A percentile compares a stretch with the other conserved stretches of the same genome.
Evolutionary conservation across 2,888 invertebrate species (phyloP).

Genomic region (Sipunculus nudus): DNA sequence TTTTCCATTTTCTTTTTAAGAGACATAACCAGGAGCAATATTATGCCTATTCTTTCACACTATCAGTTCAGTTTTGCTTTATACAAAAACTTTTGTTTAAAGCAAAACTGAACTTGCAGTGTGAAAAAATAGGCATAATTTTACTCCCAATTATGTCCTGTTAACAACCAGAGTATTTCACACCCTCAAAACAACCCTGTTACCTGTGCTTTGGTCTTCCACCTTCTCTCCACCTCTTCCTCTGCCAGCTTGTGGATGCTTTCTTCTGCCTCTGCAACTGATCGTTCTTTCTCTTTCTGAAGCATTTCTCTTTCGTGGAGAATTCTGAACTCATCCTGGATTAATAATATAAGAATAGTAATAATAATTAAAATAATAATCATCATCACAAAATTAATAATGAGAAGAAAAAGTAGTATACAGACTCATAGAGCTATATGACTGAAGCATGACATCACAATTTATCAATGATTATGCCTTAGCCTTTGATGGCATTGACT

Average conservation of each 20-base stretch:
- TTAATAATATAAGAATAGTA: too few species aligned
- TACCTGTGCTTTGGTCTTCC: slow-evolving; percentile 21
- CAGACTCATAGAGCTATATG: too few species aligned
- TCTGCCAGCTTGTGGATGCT: slow-evolving; percentile 11
- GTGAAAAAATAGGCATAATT: too few species aligned
- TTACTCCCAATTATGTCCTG: too few species aligned
- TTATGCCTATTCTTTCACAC: neutral
- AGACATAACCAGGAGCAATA: neutral
- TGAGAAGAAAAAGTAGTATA: too few species aligned
- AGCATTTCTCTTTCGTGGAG: slow-evolving; percentile 18
- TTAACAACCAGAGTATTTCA: neutral
- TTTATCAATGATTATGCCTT: too few species aligned
- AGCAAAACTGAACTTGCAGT: too few species aligned
- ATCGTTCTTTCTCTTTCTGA: slow-evolving; percentile 19
- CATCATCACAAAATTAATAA: too few species aligned
- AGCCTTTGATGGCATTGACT: too few species aligned
- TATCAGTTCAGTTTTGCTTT: neutral
- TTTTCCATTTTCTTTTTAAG: neutral
- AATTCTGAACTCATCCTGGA: slow-evolving; percentile 26
- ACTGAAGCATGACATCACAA: too few species aligned
- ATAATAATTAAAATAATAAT: too few species aligned
- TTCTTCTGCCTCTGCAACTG: slow-evolving; percentile 2
- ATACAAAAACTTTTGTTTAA: neutral
- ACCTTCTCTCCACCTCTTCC: slow-evolving; percentile 10
- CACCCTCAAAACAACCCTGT: neutral